These are phyloP conservation scores for Rhagophthalmus giganteus DNA, from an alignment of 2,888 invertebrate genomes.

Conservation along the genomic window DNA sequence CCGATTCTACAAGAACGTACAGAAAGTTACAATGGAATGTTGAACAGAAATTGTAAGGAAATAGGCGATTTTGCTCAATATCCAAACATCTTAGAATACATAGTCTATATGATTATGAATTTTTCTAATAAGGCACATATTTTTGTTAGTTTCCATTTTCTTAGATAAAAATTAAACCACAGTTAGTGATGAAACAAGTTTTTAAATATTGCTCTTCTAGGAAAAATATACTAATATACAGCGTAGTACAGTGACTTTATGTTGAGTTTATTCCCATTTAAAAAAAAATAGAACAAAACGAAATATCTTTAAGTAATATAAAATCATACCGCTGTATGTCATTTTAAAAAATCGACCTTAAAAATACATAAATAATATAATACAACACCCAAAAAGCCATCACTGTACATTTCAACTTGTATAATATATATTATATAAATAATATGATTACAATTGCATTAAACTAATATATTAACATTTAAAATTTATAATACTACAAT, in stretches of 20 bases:
- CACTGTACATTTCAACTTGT: slow-evolving; percentile 20
- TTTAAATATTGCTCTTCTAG: slow-evolving; percentile 14
- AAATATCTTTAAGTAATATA: not conserved
- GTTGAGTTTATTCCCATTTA: no score
- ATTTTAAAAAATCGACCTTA: slow-evolving; percentile 1
- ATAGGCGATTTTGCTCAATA: not conserved
- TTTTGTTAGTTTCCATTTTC: slow-evolving; percentile 13
- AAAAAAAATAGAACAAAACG: no score
- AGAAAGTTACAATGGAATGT: slow-evolving; percentile 23
- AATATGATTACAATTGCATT: slow-evolving; percentile 25
- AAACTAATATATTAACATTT: slow-evolving; percentile 12
- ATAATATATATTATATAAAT: slow-evolving; percentile 18
- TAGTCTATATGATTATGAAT: slow-evolving; percentile 3
- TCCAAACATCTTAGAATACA: slow-evolving; percentile 7
- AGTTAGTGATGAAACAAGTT: slow-evolving; percentile 5
- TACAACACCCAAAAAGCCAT: slow-evolving; percentile 22
- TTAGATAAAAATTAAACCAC: slow-evolving; percentile 1
- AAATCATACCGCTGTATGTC: not conserved
- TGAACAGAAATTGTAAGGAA: slow-evolving; percentile 9
- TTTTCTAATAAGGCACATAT: slow-evolving; percentile 20
- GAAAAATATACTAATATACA: slow-evolving; percentile 10
- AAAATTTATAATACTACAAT: slow-evolving; percentile 16
- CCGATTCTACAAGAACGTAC: slow-evolving; percentile 21
- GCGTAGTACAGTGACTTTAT: no score
- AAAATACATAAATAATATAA: slow-evolving; percentile 16